Evolutionary conservation across 1,140 invertebrate genomes (phyloP), one percentile per base, ranked within the genome.

Genomic region (Drosophila lini): DNA sequence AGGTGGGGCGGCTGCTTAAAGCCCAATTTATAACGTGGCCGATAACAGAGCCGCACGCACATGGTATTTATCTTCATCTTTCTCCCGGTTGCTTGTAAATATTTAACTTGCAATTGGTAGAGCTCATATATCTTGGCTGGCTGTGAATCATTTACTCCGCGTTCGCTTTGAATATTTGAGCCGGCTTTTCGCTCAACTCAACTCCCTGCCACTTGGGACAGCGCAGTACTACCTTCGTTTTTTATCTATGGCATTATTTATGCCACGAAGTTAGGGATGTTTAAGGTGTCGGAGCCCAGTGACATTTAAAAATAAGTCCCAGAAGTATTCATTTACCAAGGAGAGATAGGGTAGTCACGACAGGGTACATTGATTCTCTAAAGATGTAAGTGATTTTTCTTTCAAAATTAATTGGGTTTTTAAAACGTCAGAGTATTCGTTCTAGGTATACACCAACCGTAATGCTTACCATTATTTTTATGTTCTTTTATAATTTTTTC

Each of bases 211-310:
- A 41, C 32, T 62, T 59, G 28, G 19, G 45, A 45, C 41, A 5
- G 19, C 5, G 5, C 50, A 11, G 32, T 69, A 10, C 32, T 34
- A 52, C 60, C 40, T 58, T 38, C 56, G 50, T 48, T 45, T 47
- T 56, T 78, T 86, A 80, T 88, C 79, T 77, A 70, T 48, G 56
- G 41, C 76, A 82, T 85, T 81, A 82, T 85, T 86, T 81, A 82
- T 79, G 82, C 79, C 31, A 11, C 28, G 41, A 63, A 40, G 42
- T 67, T 62, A 38, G 36, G n/a, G 56, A 42, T 47, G 50, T 65
- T 44, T 34, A 40, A 76, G 79, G 78, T 81, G 82, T 47, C 59
- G 53, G 45, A 34, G 22, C 38, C 34, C 50, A 50, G 34, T 40
- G 64, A 59, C 69, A 68, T 81, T 81, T 86, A 50, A 81, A 81